Base-by-base conservation (phyloP, 2,797 vertebrate species). In the Bryconaethiops microstoma region DNA sequence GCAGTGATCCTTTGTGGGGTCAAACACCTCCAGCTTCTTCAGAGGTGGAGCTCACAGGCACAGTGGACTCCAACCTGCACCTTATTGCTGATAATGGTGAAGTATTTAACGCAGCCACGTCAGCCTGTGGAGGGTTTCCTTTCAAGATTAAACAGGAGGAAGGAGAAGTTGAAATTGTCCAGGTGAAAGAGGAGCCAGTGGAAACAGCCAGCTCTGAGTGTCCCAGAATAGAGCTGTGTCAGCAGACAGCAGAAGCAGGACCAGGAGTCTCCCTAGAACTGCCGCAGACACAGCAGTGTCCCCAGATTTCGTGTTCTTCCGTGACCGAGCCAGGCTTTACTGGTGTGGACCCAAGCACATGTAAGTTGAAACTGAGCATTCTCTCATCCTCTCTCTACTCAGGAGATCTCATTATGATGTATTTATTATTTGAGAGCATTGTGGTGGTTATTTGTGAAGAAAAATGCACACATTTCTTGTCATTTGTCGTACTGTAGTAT, bases 141-240 rank as follows among this genome's bases (percentile, higher is more conserved):
- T 21, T 81, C 21, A 80, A 87, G 52, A 76, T 87, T 48, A 88
- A 90, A 78, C 85, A 89, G 74, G 79, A 88, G 75, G 79, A 86
- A 67, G 84, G 87, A 0, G 87, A 92, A 52, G 89, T 92, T 35
- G 91, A 92, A 23, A 88, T 93, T 50, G 87, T 94, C 72, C 92
- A 90, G 63, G 92, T 95, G 77, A 95, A 94, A 62, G 92, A 93
- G 84, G 94, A 95, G 77, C 92, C 88, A 0, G 29, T 89, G 87
- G 68, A 93, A 90, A 2, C 79, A 80, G 88, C 52, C 67, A 77
- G 39, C 23, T 48, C 92, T 87, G 88, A 93, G 89, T 90, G 78
- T 40, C 72, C 79, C 2, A 0, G 52, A 79, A 60, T 76, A 62
- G 87, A 88, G 57, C 81, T 84, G 7, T 57, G 83, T n/a, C 83